Base-by-base conservation (phyloP, 2,797 vertebrate species). In the Characodon lateralis region DNA sequence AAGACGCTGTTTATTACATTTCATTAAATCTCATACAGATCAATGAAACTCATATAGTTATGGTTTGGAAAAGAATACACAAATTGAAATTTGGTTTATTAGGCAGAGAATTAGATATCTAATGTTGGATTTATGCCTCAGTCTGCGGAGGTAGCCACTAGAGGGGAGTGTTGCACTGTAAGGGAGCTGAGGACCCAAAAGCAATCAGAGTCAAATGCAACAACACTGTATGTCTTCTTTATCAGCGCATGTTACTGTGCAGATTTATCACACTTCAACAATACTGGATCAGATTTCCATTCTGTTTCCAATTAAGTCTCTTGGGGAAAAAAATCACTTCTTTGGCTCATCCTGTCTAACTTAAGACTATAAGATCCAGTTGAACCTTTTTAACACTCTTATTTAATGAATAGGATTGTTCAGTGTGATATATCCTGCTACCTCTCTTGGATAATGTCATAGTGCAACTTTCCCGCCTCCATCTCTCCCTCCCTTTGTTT, bases 91-190 rank as follows among this genome's bases (percentile, higher is more conserved):
- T 41, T 18, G 65, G 9, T 68, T 68, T 6, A 41, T 68, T 5
- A 35, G 31, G 10, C 5, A 43, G 5, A 18, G 12, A 26, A 59
- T 0, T 14, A 1, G n/a, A 48, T 58, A 12, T 5, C 9, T 66
- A 22, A 0, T 14, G 12, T 7, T 73, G 39, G 35, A 72, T 35
- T 24, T 48, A 24, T 58, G 9, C 6, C 14, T 6, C 69, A 46
- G 20, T 66, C 5, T 10, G 0, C 16, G 73, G 65, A 16, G 22
- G 0, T 0, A 0, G 0, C 79, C 94, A 93, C 87, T 69, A 95
- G 95, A 92, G 90, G 93, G 87, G 88, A 87, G 86, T 90, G 88
- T 94, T 71, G 84, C 16, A 83, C 82, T 88, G 69, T 43, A 55
- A 3, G 13, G 56, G n/a, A 22, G 31, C 5, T 26, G 4, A 65